Percentiles rank a stretch among this genome's conserved stretches.
Evolutionary conservation across 2,113 vertebrate genomes (phyloP).

Genomic region (Lophotis ruficrista): DNA sequence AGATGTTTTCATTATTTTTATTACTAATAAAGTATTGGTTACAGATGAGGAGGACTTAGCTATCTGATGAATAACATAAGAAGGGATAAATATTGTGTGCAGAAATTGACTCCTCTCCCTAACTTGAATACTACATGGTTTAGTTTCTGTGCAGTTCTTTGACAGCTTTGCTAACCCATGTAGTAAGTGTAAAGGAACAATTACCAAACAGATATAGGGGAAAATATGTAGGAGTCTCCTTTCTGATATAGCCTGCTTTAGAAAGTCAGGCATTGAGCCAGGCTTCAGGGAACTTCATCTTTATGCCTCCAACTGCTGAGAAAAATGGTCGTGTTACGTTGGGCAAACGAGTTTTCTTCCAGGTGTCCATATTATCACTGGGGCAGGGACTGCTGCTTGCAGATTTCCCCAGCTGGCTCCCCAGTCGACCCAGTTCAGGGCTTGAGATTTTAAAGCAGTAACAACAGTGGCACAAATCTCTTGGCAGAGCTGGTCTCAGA

Average conservation of each 20-base stretch:
- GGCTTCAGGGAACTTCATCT: not conserved
- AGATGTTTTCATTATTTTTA: not conserved
- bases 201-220: not conserved
- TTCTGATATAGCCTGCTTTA: not conserved
- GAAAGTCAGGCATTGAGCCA: not conserved
- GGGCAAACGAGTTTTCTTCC: not conserved
- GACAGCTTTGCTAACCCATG: not conserved
- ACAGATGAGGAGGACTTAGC: not conserved
- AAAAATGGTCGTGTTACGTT: accelerated
- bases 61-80: not conserved
- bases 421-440: not conserved
- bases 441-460: not conserved
- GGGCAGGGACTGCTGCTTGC: not conserved
- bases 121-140: not conserved
- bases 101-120: not conserved
- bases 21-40: not conserved
- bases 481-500: not conserved
- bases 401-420: not conserved
- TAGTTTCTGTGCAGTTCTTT: not conserved
- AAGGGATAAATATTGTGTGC: not conserved
- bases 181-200: not conserved
- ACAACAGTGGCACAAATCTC: not conserved
- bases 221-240: not conserved
- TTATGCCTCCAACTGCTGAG: not conserved
- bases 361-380: not conserved